Evolutionary conservation across 2,888 invertebrate species (phyloP).

Genomic region (Scaptodrosophila latifasciaeformis): DNA sequence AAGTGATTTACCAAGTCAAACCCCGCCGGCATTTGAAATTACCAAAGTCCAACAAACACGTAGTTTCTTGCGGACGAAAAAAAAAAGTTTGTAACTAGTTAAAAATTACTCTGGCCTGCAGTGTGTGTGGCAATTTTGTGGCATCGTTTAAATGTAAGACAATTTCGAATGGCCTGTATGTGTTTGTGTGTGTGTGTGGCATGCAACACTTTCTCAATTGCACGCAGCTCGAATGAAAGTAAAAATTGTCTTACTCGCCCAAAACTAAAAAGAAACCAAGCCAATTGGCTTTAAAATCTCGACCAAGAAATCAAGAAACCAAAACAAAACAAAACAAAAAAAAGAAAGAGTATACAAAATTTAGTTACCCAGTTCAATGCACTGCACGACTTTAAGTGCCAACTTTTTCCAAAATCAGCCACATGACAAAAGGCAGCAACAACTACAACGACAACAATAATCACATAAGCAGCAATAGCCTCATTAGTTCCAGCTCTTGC

Average conservation of each 20-base stretch:
- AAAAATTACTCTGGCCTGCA: too few relatives aligned
- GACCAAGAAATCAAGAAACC: too few relatives aligned
- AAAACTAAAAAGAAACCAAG: too few relatives aligned
- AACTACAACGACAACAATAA: conserved; percentile 29
- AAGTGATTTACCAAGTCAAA: conserved; percentile 40
- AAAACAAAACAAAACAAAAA: too few relatives aligned
- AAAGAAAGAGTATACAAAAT: too few relatives aligned
- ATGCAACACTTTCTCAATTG: conserved; percentile 56
- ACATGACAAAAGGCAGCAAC: conserved; percentile 14
- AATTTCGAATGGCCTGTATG: too few relatives aligned
- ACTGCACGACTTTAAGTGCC: conserved; percentile 26
- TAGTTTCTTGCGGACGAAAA: not conserved
- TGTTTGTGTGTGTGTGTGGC: too few relatives aligned
- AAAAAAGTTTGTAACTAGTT: not conserved
- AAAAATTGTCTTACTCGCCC: conserved; percentile 16
- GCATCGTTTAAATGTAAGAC: conserved; percentile 35
- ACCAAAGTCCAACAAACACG: too few relatives aligned
- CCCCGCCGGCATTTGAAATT: not conserved
- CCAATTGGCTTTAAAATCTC: too few relatives aligned
- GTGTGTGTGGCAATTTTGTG: conserved; percentile 1
- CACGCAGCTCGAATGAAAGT: conserved; percentile 44
- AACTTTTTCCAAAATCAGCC: conserved; percentile 14
- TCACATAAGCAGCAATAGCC: conserved; percentile 41
- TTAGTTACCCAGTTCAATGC: conserved; percentile 58
- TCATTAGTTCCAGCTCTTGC: conserved; percentile 66